Percentiles rank a stretch among this genome's conserved stretches.
These are phyloP conservation scores for Acipenser oxyrinchus DNA, from an alignment of 2,797 vertebrate species.

Conservation along the genomic window DNA sequence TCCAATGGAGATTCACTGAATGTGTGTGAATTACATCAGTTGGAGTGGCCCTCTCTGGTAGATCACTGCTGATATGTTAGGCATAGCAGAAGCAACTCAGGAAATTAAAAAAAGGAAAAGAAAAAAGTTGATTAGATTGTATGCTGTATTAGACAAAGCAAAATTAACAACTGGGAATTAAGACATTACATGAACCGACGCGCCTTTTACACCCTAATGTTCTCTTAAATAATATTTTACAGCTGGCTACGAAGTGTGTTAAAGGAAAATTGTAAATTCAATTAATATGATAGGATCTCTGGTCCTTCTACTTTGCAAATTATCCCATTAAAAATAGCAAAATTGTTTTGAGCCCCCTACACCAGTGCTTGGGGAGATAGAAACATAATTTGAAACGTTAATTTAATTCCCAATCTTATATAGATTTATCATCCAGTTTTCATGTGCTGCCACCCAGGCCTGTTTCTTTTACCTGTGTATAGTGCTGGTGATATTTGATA, in stretches of 20 bases:
- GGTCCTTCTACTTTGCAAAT: neutral
- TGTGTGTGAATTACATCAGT: too few relatives aligned
- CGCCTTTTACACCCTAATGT: neutral
- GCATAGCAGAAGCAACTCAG: too few relatives aligned
- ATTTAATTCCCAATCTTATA: neutral
- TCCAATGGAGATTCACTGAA: too few relatives aligned
- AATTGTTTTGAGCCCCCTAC: conserved; percentile 6
- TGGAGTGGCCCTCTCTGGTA: too few relatives aligned
- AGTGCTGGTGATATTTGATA: neutral
- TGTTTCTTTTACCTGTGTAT: neutral
- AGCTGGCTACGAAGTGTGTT: neutral
- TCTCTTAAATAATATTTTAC: neutral
- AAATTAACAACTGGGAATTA: neutral
- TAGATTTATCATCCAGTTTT: neutral
- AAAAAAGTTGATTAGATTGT: too few relatives aligned
- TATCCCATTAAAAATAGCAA: conserved; percentile 8
- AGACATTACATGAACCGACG: neutral
- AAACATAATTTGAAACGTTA: neutral
- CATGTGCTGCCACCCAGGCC: neutral
- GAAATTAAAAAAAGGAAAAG: too few relatives aligned
- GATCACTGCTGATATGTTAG: too few relatives aligned
- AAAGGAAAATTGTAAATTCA: conserved; percentile 1
- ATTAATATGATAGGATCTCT: conserved; percentile 1
- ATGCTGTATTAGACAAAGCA: neutral
- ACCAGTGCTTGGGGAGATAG: neutral